Conservation (phyloP, 2,888 invertebrate genomes). For the Erebia ligea region DNA sequence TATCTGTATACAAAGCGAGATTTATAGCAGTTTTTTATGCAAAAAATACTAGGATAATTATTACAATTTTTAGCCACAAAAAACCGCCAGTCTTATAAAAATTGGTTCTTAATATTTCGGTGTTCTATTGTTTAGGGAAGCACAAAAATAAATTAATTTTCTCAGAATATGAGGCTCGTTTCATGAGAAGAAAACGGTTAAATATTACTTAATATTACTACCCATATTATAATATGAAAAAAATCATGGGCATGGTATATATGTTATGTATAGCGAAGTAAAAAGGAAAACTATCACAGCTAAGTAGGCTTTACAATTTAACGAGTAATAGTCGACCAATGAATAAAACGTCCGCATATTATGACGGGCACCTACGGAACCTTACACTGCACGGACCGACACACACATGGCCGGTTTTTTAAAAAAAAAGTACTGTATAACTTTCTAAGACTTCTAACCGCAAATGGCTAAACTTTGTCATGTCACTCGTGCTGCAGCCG, state of each 20-base stretch:
- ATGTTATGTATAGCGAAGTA: too few relatives aligned
- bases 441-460: slow-evolving; percentile 22
- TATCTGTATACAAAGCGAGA: not conserved
- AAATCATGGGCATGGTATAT: too few relatives aligned
- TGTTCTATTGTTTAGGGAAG: not conserved
- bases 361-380: too few relatives aligned
- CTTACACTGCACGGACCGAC: too few relatives aligned
- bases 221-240: too few relatives aligned
- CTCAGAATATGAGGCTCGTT: not conserved
- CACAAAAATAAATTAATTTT: not conserved
- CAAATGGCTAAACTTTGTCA: slow-evolving; percentile 38
- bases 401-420: not conserved
- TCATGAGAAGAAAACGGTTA: not conserved
- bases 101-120: not conserved
- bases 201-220: too few relatives aligned
- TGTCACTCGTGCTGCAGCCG: slow-evolving; percentile 38
- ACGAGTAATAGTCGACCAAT: too few relatives aligned
- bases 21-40: not conserved
- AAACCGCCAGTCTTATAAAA: not conserved
- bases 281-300: too few relatives aligned
- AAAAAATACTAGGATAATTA: not conserved
- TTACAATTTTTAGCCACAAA: too few relatives aligned
- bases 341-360: too few relatives aligned
- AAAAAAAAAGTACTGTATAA: not conserved
- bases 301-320: too few relatives aligned